Evolutionary conservation across 1,140 invertebrate species (phyloP).

Genomic region (Temnothorax curvispinosus): DNA sequence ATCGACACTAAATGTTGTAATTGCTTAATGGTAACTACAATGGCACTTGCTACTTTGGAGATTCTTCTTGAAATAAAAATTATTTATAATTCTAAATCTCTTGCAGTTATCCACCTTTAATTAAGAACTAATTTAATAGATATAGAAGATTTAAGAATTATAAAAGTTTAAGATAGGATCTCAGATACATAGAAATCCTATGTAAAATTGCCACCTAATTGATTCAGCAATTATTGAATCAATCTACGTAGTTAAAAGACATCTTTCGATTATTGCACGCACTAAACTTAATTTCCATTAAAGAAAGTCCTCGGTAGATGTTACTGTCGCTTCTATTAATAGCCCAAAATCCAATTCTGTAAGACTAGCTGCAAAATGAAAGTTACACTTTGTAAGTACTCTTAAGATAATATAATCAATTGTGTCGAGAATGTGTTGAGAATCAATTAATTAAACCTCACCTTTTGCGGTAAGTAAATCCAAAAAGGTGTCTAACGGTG

Average conservation of each 20-base stretch:
- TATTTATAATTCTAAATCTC: conserved; percentile 2
- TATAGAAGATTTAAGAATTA: conserved; percentile 6
- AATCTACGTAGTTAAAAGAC: background rate
- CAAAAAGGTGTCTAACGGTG: conserved; percentile 93
- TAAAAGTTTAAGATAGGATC: conserved; percentile 9
- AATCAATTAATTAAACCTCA: conserved; percentile 62
- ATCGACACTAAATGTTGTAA: conserved; percentile 1
- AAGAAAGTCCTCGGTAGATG: conserved; percentile 87
- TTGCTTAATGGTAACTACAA: conserved; percentile 7
- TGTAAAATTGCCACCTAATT: background rate
- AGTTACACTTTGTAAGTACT: background rate
- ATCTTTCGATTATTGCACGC: background rate
- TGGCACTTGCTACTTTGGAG: conserved; percentile 15
- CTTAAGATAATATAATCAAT: conserved; percentile 14
- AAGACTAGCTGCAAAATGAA: conserved; percentile 88
- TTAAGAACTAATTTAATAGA: background rate
- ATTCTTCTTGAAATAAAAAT: conserved; percentile 30
- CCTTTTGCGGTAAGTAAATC: conserved; percentile 94
- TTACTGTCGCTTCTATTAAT: conserved; percentile 92
- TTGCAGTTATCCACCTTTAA: background rate
- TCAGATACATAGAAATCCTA: background rate
- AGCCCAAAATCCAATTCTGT: conserved; percentile 93
- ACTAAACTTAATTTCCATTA: conserved; percentile 66
- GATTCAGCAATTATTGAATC: background rate
- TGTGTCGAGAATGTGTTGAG: background rate